Evolutionary conservation across 23 tunicate genomes (phyloP), one percentile per base, ranked within the genome.

Genomic region (Ascidia mentula): DNA sequence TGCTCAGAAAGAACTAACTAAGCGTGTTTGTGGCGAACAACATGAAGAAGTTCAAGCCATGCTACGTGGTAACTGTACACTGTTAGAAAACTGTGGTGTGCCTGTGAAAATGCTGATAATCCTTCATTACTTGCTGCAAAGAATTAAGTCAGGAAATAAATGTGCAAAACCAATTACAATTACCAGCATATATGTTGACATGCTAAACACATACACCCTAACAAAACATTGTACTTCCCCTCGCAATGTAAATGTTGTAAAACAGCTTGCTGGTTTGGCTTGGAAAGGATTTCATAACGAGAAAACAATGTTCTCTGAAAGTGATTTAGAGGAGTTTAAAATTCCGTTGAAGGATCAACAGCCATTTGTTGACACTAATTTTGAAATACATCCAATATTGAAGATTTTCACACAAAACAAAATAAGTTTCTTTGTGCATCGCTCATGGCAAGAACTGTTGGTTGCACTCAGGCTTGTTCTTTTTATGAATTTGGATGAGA

Each of bases 391-490:
- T n/a, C n/a, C n/a, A n/a, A n/a, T n/a, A n/a, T n/a, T n/a, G n/a
- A 6, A 28, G 28, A 53, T 53, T 53, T 53, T 53, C 28, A 26
- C 22, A 53, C 65, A 53, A 53, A 28, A 53, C 65, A 53, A 53
- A 28, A 3, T 53, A 20, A 5, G 13, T 28, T 53, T 20, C 13
- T 53, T 53, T 53, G 65, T 53, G 22, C 65, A 53, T 53, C 65
- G 65, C 65, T 53, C 65, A 6, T 53, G 65, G 65, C 65, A 53
- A 53, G 65, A 53, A 28, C 24, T 53, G 65, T 53, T 53, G 65
- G 65, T 53, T 53, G 65, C 65, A 53, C 65, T 53, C 65, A 53
- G 65, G 24, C 65, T 53, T 53, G 65, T 53, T 53, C 24, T 53
- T 3, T 53, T 53, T 53, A 53, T 53, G 65, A 26, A 26, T 5